Evolutionary conservation across 2,888 invertebrate genomes (phyloP), one percentile per base, ranked within the genome.

Genomic region (Epiblema foenella): DNA sequence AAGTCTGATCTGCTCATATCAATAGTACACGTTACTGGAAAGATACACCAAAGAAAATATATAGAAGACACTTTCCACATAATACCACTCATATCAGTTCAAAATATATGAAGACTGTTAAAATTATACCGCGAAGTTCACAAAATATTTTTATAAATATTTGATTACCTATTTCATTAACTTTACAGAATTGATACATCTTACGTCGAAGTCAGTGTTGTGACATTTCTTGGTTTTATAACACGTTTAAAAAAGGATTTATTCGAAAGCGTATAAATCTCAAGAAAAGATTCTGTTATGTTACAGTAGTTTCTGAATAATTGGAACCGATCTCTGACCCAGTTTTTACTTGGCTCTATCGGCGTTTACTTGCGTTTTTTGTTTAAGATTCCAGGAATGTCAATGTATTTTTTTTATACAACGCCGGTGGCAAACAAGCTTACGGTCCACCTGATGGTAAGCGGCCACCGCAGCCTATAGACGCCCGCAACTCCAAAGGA

Each of bases 1-100:
- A 85, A 86, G 72, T 89, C 83, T 54, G 78, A 64, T 69, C 78
- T 62, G 74, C 80, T 81, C 68, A 89, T 83, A 62, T 91, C 90
- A 73, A 89, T 83, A 52, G 88, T 85, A 72, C 87, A 83, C 65
- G 78, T 62, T 73, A 75, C 75, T 78, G 73, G 17, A 77, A 56
- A 68, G 37, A 78, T 77, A 73, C 63, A 75, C 74, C 71, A 68
- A 18, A 24, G 9, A 39, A 10, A 60, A 59, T 10, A 24, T 24
- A 54, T 29, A 60, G 15, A 18, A 42, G 10, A 18, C 20, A 65
- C 2, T 11, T 8, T 8, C 33, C 64, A 29, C 10, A 24, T 18
- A 15, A 54, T 52, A 37, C 37, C 51, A 18, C 37, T 39, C 52
- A 54, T 64, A 39, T 37, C 17, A 12, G 29, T 15, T n/a, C 4